Evolutionary conservation across 2,888 invertebrate species (phyloP), one percentile per base, ranked within the genome.

Genomic region (Salpingus planirostris): DNA sequence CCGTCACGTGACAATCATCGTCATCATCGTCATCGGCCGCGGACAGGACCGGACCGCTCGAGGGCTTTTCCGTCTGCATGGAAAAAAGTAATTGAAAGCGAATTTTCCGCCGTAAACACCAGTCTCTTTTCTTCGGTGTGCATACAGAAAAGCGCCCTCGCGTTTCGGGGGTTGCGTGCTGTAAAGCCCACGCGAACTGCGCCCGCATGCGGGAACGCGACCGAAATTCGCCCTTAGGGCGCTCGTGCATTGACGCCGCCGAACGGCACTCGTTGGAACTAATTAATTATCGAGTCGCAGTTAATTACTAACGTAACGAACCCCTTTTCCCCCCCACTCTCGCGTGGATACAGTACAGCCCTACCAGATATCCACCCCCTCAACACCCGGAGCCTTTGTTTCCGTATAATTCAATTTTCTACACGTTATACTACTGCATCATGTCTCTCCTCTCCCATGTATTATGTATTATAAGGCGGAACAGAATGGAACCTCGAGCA

Each of bases 271-370:
- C 54, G 56, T 58, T 60, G 59, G 58, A 62, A 62, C 62, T 62
- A 62, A 62, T 62, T 62, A 62, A 62, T 62, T 61, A 61, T 62
- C 59, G 59, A 60, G 60, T 58, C 59, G 57, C 51, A 60, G 61
- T 62, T 62, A 62, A 62, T 62, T 62, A 62, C 60, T 54, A 50
- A 49, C 57, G 56, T 59, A 57, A 59, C 57, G 52, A 55, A 56
- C 50, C 53, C 57, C 53, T 43, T 50, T 46, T 50, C 38, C 32
- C 36, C 32, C 38, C 37, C 48, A 48, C 51, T 49, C 47, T 49
- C 49, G 50, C 49, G 42, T 41, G 46, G 43, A 44, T 42, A 43
- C 43, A 35, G 43, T 36, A 36, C 15, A 36, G 33, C 38, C 24
- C 34, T 27, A 32, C 31, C 25, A n/a, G 3, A 10, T 12, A 12